Evolutionary conservation across 2,113 vertebrate genomes (phyloP), one percentile per base, ranked within the genome.

Genomic region (Ctenodactylus gundi): DNA sequence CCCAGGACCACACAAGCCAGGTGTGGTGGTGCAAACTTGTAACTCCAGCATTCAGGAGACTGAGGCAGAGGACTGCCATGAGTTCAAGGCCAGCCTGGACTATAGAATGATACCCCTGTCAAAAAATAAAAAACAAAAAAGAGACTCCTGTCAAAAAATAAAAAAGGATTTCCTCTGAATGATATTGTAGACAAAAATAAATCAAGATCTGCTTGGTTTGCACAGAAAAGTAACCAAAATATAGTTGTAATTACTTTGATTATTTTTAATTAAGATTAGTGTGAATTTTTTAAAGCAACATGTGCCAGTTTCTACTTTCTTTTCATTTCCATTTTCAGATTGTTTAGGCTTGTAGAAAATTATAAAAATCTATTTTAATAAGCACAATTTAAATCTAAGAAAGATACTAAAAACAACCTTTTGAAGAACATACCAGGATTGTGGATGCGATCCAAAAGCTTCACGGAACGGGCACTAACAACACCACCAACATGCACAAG

Each of bases 381-480:
- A 91, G 15, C 55, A 90, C 34, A 82, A 67, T 46, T 20, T 89
- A 96, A 77, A 65, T 73, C 89, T n/a, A 94, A 81, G 18, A 31
- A 1, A 34, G 44, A 90, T 64, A 90, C 15, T 58, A 64, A 87
- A 80, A 81, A 76, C 4, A 84, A 95, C 57, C 55, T 29, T 62
- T 53, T 23, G 3, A 68, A 78, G 55, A 75, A 98, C 99, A 82
- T 98, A 99, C 99, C 99, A 4, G 99, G 99, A 98, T 99, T 99
- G 97, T 99, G 99, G 93, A 99, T 99, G 73, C 99, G 99, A 97
- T 99, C 99, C 97, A 99, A 98, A 10, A 99, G 99, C 97, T 99
- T 99, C 97, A 99, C 99, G 0, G 99, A 99, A 7, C 99, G 99
- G 14, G 99, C 99, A 67, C 99, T 99, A 97, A 99, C 99, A 70